Evolutionary conservation across 2,797 vertebrate genomes (phyloP), one percentile per base, ranked within the genome.

Genomic region (Mus minutoides): DNA sequence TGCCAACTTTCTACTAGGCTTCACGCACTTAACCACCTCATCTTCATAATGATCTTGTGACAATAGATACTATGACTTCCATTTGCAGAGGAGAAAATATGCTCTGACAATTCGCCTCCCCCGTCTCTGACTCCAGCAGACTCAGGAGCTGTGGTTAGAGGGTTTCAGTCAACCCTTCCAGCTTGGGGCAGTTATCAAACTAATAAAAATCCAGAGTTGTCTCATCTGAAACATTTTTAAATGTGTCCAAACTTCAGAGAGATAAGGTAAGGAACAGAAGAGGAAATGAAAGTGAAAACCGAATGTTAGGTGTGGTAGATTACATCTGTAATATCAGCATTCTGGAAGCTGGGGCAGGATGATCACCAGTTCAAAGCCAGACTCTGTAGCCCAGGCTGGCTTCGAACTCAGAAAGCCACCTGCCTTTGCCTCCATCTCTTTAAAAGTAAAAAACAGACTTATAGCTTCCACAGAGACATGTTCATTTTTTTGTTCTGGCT

Each of bases 201-300:
- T 94, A 94, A 94, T 91, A 37, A 5, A 78, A 11, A 43, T 83
- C 88, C 49, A 79, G 64, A 71, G 34, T 77, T 93, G 87, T 80
- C 52, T 93, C 67, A 78, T 89, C 69, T 88, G 29, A 58, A 96
- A 85, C 22, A 62, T 92, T 93, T 93, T 76, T 58, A 90, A 40
- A 71, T 40, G 14, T 26, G 71, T 62, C 69, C 21, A 46, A 52
- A 24, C 31, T 91, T 91, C 43, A 82, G 29, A 67, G 17, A 67
- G 37, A 40, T 77, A 40, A 64, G 86, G n/a, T 88, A 92, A 91
- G 60, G 21, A 95, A 88, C 87, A 83, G 19, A 71, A 14, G 31
- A 91, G 43, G 49, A 94, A 80, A 92, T 75, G 58, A 92, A 95
- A 90, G 17, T 95, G 69, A 91, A 93, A 95, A 71, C 34, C 52